Evolutionary conservation across 2,888 invertebrate genomes (phyloP).

Genomic region (Lasioglossum figueresi): DNA sequence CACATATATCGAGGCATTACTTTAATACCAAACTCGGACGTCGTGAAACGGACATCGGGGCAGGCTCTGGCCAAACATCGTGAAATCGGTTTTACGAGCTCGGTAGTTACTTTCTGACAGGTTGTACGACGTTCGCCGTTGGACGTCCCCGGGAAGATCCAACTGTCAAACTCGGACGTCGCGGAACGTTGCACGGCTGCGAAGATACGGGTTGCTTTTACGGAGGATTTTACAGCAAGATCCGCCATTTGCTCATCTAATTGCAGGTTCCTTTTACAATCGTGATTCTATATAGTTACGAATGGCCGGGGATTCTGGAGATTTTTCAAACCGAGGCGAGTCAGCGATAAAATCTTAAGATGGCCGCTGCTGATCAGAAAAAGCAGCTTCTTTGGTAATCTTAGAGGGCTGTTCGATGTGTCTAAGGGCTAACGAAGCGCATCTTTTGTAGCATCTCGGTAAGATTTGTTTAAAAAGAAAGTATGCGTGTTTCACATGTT

Average conservation of each 20-base stretch:
- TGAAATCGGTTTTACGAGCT: not conserved
- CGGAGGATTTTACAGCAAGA: not conserved
- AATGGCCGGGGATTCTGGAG: not conserved
- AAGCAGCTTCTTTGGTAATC: too few species aligned
- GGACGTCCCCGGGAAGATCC: conserved; percentile 84
- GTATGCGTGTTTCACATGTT: too few species aligned
- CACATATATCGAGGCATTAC: too few species aligned
- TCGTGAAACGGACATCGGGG: not conserved
- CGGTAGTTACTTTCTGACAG: conserved; percentile 80
- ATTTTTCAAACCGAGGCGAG: not conserved
- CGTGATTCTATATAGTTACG: not conserved
- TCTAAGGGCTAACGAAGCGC: not conserved
- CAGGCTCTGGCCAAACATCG: not conserved
- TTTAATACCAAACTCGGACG: not conserved
- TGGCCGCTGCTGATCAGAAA: not conserved
- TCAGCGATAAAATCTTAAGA: not conserved
- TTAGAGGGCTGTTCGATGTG: not conserved
- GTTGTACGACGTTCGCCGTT: conserved; percentile 85
- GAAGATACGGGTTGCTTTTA: not conserved
- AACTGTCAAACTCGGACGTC: conserved; percentile 85
- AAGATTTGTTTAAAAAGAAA: too few species aligned
- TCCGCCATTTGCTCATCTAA: not conserved
- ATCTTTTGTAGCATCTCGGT: not conserved
- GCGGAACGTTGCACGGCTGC: conserved; percentile 85
- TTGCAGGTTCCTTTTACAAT: not conserved